A percentile compares a stretch with the other conserved stretches of the same genome.
Conservation (phyloP, 2,113 vertebrate species). For the Saguinus imperator region DNA sequence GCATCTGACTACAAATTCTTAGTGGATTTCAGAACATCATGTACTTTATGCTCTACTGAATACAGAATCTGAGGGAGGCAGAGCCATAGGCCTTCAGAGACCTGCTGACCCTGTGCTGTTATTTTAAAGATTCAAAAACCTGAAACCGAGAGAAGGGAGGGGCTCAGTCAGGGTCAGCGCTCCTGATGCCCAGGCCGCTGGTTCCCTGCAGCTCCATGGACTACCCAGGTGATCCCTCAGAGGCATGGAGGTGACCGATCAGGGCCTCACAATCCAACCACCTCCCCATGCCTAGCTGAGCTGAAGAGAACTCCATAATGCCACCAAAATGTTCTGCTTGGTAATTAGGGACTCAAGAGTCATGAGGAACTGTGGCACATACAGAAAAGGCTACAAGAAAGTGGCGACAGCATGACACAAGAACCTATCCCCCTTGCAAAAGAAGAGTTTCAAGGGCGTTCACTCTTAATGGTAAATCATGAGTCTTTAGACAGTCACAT, state of each 20-base stretch:
- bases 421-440: neutral
- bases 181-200: neutral
- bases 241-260: neutral
- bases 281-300: neutral
- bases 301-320: neutral
- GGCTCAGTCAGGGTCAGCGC: neutral
- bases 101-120: conserved; percentile 27
- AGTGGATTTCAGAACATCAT: conserved; percentile 68
- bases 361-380: neutral
- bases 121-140: conserved; percentile 35
- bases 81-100: conserved; percentile 34
- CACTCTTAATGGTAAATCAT: conserved; percentile 61
- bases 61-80: conserved; percentile 55
- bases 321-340: neutral
- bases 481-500: conserved; percentile 65
- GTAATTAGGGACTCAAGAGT: neutral
- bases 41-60: conserved; percentile 71
- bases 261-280: neutral
- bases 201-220: neutral
- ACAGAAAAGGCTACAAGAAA: conserved; percentile 20
- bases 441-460: conserved; percentile 34
- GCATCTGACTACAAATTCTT: conserved; percentile 75
- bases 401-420: neutral
- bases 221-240: neutral
- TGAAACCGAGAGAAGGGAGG: neutral